phyloP scores from a whole-genome alignment of 2,797 vertebrate genomes.

The Eidolon dupreanum region DNA sequence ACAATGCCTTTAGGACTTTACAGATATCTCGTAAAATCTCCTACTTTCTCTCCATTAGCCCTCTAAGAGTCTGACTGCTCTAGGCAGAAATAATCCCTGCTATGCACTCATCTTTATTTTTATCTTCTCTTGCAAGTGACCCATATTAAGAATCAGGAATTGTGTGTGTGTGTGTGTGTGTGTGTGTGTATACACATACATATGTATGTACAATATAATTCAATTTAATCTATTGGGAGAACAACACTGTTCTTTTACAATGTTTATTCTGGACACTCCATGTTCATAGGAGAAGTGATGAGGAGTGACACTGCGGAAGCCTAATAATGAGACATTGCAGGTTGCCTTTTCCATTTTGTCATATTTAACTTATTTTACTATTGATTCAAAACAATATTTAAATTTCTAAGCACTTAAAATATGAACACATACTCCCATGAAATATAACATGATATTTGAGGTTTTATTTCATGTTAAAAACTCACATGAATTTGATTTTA shows the following conservation, averaged over 20 bases:
- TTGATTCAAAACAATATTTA: slow-evolving; percentile 68
- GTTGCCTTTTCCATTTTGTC: slow-evolving; percentile 46
- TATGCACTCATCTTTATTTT: slow-evolving; percentile 44
- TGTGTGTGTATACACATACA: not conserved
- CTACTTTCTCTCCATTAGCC: not conserved
- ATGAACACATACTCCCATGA: not conserved
- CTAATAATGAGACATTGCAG: slow-evolving; percentile 24
- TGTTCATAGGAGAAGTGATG: not conserved
- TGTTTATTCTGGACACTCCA: not conserved
- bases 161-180: not conserved
- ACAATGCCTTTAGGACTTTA: not conserved
- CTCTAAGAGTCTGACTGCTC: not conserved
- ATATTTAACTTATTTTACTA: slow-evolving; percentile 56
- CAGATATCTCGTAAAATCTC: not conserved
- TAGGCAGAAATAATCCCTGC: not conserved
- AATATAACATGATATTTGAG: not conserved
- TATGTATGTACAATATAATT: not conserved
- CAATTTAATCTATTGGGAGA: not conserved
- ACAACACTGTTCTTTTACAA: slow-evolving; percentile 31
- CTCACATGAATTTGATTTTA: not conserved
- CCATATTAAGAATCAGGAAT: slow-evolving; percentile 24
- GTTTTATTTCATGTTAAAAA: slow-evolving; percentile 19
- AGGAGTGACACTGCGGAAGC: not conserved
- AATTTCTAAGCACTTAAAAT: slow-evolving; percentile 55
- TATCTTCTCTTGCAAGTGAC: slow-evolving; percentile 36